A percentile compares a stretch with the other conserved stretches of the same genome.
Conservation (phyloP, 2,797 vertebrate species). For the Prunella strophiata region DNA sequence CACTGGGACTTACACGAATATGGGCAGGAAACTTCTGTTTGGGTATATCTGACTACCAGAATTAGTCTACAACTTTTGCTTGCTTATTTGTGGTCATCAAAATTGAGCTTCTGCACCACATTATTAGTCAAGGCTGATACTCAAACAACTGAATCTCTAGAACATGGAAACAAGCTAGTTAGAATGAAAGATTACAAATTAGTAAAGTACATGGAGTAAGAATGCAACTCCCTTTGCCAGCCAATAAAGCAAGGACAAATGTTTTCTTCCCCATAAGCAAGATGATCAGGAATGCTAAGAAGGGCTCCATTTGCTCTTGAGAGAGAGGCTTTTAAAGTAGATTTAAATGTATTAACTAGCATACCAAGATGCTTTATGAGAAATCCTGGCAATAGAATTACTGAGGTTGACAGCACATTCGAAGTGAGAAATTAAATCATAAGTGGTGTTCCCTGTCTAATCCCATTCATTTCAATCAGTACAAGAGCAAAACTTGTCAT, state of each 20-base stretch:
- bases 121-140: slow-evolving; percentile 31
- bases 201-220: slow-evolving; percentile 42
- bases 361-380: slow-evolving; percentile 31
- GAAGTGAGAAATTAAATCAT: slow-evolving; percentile 37
- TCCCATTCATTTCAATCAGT: slow-evolving; percentile 31
- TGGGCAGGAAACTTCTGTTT: slow-evolving; percentile 11
- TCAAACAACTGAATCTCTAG: neutral
- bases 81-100: slow-evolving; percentile 23
- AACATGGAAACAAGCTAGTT: slow-evolving; percentile 48
- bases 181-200: slow-evolving; percentile 26
- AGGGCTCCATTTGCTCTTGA: slow-evolving; percentile 51
- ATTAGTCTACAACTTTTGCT: slow-evolving; percentile 53
- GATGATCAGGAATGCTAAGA: slow-evolving; percentile 70
- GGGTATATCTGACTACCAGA: neutral
- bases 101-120: neutral
- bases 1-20: neutral
- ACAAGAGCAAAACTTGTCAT: neutral
- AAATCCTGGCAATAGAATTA: slow-evolving; percentile 62
- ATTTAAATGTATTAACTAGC: slow-evolving; percentile 71
- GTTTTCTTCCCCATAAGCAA: neutral
- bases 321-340: slow-evolving; percentile 59
- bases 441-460: slow-evolving; percentile 14
- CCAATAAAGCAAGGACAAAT: slow-evolving; percentile 32
- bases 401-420: slow-evolving; percentile 36
- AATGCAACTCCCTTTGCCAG: slow-evolving; percentile 49